Conservation (phyloP, 2,888 invertebrate species). For the Globia sparganii region DNA sequence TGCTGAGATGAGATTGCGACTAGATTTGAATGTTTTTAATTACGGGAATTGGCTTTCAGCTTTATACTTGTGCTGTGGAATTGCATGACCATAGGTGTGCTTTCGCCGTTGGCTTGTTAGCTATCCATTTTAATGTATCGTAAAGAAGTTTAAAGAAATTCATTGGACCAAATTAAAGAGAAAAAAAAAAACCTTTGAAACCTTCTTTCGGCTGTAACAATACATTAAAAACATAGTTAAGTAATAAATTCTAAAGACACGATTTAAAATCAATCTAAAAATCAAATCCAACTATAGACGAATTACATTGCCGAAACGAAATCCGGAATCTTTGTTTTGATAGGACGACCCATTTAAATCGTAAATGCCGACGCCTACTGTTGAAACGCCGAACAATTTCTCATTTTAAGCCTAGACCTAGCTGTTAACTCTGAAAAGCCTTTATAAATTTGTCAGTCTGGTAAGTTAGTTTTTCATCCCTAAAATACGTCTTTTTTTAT, state of each 20-base stretch:
- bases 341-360: slow-evolving; percentile 80
- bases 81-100: too few relatives aligned
- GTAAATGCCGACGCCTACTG: slow-evolving; percentile 74
- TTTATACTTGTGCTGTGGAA: background rate
- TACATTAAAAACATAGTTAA: slow-evolving; percentile 4
- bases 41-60: too few relatives aligned
- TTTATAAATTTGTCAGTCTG: slow-evolving; percentile 55
- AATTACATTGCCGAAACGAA: slow-evolving; percentile 75
- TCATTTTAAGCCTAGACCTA: slow-evolving; percentile 43
- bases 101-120: background rate
- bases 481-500: slow-evolving; percentile 21
- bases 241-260: slow-evolving; percentile 32
- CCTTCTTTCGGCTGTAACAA: background rate
- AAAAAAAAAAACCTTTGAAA: too few relatives aligned
- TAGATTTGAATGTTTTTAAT: too few relatives aligned
- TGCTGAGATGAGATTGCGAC: too few relatives aligned
- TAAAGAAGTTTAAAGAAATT: background rate
- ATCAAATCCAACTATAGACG: slow-evolving; percentile 61
- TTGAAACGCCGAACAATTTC: slow-evolving; percentile 56
- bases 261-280: slow-evolving; percentile 56
- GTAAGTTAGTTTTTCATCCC: slow-evolving; percentile 35
- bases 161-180: background rate
- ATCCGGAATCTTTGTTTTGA: slow-evolving; percentile 78
- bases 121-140: background rate
- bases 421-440: slow-evolving; percentile 50